Conservation (phyloP, 2,888 invertebrate genomes). For the Drosophila nr. perissopoda region DNA sequence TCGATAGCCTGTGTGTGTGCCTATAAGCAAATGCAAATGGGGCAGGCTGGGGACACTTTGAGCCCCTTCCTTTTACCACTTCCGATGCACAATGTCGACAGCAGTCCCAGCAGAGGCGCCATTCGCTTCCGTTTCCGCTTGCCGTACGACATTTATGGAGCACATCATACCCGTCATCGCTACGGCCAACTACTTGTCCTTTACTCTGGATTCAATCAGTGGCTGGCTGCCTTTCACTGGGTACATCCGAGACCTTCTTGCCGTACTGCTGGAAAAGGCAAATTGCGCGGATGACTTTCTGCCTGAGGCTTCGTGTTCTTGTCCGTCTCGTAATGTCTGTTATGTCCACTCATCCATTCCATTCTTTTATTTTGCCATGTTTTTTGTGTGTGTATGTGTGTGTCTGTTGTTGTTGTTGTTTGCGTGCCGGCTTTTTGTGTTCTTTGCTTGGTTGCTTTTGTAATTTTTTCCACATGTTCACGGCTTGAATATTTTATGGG, state of each 20-base stretch:
- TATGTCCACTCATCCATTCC: conserved; percentile 61
- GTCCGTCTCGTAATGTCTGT: conserved; percentile 47
- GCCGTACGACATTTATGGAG: conserved; percentile 69
- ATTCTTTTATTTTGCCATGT: conserved; percentile 36
- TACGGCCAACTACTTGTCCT: conserved; percentile 63
- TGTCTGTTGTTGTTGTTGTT: conserved; percentile 25
- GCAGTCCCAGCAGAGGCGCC: conserved; percentile 68
- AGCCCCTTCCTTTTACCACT: conserved; percentile 64
- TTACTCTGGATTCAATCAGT: conserved; percentile 76
- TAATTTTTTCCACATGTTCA: conserved; percentile 79
- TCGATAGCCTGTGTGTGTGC: conserved; percentile 27
- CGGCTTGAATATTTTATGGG: conserved; percentile 79
- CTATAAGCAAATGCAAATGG: conserved; percentile 63
- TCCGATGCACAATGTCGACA: conserved; percentile 59
- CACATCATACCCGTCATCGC: conserved; percentile 54
- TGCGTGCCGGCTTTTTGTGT: conserved; percentile 57
- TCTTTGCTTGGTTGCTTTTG: conserved; percentile 53
- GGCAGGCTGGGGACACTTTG: conserved; percentile 35
- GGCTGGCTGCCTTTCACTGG: conserved; percentile 50
- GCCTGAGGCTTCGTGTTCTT: conserved; percentile 28
- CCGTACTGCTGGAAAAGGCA: conserved; percentile 51
- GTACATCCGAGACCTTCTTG: conserved; percentile 11
- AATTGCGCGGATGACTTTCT: conserved; percentile 56
- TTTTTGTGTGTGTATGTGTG: conserved; percentile 7
- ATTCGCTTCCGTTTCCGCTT: conserved; percentile 65